These are phyloP conservation scores for Drosophila arawakana DNA, from an alignment of 1,140 invertebrate genomes.

Conservation along the genomic window DNA sequence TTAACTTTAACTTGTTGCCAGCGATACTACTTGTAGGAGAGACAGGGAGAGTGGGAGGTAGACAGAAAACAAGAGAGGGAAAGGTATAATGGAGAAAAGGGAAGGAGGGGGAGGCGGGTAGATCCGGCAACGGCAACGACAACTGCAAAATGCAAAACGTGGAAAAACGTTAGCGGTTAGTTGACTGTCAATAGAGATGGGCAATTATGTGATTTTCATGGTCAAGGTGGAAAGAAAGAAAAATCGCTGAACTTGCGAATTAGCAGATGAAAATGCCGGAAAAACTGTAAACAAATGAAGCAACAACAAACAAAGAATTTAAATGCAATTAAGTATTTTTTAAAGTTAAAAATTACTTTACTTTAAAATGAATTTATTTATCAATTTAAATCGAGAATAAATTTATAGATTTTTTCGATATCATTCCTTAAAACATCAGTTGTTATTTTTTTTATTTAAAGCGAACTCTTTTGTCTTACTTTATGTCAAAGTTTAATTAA, in stretches of 20 bases:
- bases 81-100: background rate
- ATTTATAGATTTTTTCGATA: background rate
- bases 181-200: slow-evolving; percentile 65
- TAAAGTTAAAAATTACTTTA: background rate
- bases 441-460: slow-evolving; percentile 10
- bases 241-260: slow-evolving; percentile 19
- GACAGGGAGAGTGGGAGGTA: slow-evolving; percentile 18
- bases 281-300: slow-evolving; percentile 11
- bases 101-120: slow-evolving; percentile 11
- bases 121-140: slow-evolving; percentile 62
- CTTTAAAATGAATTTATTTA: background rate
- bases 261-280: slow-evolving; percentile 18
- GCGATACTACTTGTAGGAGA: slow-evolving; percentile 50
- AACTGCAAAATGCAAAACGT: slow-evolving; percentile 79
- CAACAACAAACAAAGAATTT: background rate
- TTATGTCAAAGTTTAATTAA: too few species aligned
- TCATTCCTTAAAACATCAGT: background rate
- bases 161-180: slow-evolving; percentile 52
- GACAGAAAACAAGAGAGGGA: slow-evolving; percentile 19
- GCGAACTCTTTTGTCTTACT: background rate
- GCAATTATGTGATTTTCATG: slow-evolving; percentile 53
- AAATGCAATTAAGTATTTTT: background rate
- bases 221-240: slow-evolving; percentile 27
- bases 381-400: background rate
- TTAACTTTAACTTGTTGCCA: slow-evolving; percentile 81